Evolutionary conservation across 2,888 invertebrate genomes (phyloP).

Genomic region (Miltochrista miniata): DNA sequence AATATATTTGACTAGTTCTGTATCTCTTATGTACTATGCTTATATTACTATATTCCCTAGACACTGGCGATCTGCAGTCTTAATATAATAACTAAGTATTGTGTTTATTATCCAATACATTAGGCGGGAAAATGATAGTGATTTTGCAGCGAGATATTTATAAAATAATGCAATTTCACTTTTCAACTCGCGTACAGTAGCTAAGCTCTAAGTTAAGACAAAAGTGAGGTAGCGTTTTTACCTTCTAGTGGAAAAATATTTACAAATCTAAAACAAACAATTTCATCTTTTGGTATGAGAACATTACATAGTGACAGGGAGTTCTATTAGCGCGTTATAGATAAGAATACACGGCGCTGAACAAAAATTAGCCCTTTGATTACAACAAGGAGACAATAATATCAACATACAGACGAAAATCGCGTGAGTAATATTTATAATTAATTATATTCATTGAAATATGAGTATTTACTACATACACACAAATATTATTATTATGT

Average conservation of each 20-base stretch:
- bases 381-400: constrained; percentile 45
- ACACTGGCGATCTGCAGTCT: constrained; percentile 79
- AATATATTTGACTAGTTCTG: constrained; percentile 79
- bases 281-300: constrained; percentile 62
- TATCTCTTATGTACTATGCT: constrained; percentile 63
- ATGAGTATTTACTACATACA: constrained; percentile 79
- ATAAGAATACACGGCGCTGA: constrained; percentile 34
- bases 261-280: constrained; percentile 74
- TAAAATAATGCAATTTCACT: constrained; percentile 37
- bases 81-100: constrained; percentile 55
- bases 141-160: constrained; percentile 25
- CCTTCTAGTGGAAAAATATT: constrained; percentile 79
- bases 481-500: constrained; percentile 56
- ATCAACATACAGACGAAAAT: constrained; percentile 62
- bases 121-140: constrained; percentile 35
- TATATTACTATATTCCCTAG: constrained; percentile 62
- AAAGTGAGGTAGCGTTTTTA: constrained; percentile 83
- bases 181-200: constrained; percentile 48
- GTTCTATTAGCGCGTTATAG: constrained; percentile 36
- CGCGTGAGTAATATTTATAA: constrained; percentile 60
- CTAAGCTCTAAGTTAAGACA: constrained; percentile 79
- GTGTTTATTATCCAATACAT: constrained; percentile 32
- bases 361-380: constrained; percentile 48
- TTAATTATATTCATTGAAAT: constrained; percentile 62
- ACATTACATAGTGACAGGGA: constrained; percentile 49